Evolutionary conservation across 2,113 vertebrate genomes (phyloP).

Genomic region (Pontoporia blainvillei): DNA sequence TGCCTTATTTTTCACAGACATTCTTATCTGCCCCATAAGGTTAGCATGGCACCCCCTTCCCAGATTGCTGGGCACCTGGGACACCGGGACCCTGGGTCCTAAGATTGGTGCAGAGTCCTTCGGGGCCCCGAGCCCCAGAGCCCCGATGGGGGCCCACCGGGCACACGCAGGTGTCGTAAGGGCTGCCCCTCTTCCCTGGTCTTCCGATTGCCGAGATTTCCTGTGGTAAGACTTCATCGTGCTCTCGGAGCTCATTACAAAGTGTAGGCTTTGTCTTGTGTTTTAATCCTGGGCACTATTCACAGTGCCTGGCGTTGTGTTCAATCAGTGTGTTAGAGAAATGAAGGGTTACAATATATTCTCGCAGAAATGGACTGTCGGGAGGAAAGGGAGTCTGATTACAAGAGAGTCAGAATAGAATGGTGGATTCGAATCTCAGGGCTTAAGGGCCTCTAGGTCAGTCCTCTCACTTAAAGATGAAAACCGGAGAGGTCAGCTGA

Average conservation of each 20-base stretch:
- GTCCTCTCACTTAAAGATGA: background rate
- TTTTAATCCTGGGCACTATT: background rate
- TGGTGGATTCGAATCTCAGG: background rate
- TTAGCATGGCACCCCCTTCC: background rate
- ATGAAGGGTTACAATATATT: background rate
- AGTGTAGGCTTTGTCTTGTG: background rate
- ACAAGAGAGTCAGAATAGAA: background rate
- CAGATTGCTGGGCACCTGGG: background rate
- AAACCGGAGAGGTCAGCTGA: background rate
- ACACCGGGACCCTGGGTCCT: background rate
- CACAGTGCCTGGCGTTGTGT: background rate
- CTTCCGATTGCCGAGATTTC: background rate
- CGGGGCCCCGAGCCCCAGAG: background rate
- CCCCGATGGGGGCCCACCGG: background rate
- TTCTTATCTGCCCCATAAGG: background rate
- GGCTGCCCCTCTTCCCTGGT: background rate
- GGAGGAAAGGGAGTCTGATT: background rate
- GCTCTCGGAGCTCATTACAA: background rate
- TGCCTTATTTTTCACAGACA: background rate
- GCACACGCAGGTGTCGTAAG: background rate
- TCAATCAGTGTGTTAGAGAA: background rate
- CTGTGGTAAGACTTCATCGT: background rate
- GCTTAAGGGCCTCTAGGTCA: background rate
- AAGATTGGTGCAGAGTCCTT: background rate
- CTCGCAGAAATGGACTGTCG: background rate